Conservation (phyloP, 2,113 vertebrate species). For the Carlito syrichta region DNA sequence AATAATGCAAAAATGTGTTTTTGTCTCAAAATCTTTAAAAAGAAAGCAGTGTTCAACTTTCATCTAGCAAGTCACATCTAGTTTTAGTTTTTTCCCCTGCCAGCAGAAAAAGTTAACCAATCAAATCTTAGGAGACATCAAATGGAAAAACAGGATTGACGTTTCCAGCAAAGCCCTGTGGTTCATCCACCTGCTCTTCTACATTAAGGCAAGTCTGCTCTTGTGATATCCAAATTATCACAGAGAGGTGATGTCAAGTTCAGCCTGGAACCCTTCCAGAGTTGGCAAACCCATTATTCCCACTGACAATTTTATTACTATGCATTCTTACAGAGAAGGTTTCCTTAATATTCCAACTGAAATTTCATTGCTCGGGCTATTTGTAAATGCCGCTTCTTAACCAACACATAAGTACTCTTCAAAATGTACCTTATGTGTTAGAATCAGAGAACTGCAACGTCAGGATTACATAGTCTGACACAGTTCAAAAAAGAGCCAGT, state of each 20-base stretch:
- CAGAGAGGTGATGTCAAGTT: not conserved
- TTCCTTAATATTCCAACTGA: slow-evolving; percentile 5
- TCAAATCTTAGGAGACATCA: not conserved
- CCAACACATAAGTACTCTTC: slow-evolving; percentile 53
- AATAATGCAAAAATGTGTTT: not conserved
- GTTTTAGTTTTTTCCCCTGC: no score
- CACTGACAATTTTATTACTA: not conserved
- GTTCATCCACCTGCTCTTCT: not conserved
- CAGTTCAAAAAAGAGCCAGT: not conserved
- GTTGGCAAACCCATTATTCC: not conserved
- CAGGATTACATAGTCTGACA: slow-evolving; percentile 17
- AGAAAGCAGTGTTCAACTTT: not conserved
- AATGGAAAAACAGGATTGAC: not conserved
- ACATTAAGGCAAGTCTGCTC: not conserved
- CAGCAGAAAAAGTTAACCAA: not conserved
- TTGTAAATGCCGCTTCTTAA: not conserved
- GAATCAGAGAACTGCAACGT: slow-evolving; percentile 55
- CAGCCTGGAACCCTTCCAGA: not conserved
- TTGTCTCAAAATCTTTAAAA: not conserved
- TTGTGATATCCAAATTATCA: slow-evolving; percentile 11
- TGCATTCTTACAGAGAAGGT: not conserved
- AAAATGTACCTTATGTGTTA: slow-evolving; percentile 30
- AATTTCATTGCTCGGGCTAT: slow-evolving; percentile 6
- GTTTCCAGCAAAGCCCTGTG: not conserved
- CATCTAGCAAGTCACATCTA: not conserved